Percentiles rank a stretch among this genome's conserved stretches.
Evolutionary conservation across 2,888 invertebrate genomes (phyloP).

Genomic region (Tetheella fluctuosa): DNA sequence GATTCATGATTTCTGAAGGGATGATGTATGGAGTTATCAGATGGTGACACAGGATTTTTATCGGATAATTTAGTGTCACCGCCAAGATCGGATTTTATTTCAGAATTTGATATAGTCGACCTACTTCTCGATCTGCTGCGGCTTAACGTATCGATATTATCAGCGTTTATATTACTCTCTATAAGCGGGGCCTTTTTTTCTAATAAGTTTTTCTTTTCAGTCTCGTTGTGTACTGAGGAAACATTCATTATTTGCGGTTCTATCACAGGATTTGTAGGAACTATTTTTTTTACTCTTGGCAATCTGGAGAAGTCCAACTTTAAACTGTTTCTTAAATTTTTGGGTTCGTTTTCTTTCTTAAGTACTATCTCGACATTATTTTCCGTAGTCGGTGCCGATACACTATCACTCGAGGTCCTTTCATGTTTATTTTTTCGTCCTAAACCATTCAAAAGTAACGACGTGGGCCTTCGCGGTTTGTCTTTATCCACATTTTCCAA

Average conservation of each 20-base stretch:
- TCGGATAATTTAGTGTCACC: slow-evolving; percentile 56
- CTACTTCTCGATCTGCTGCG: slow-evolving; percentile 74
- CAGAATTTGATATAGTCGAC: slow-evolving; percentile 75
- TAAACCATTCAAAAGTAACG: slow-evolving; percentile 81
- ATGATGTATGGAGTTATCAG: slow-evolving; percentile 55
- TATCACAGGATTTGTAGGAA: slow-evolving; percentile 84
- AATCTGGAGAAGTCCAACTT: slow-evolving; percentile 86
- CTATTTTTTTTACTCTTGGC: slow-evolving; percentile 84
- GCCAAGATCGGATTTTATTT: slow-evolving; percentile 75
- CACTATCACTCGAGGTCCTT: slow-evolving; percentile 75
- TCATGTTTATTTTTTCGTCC: slow-evolving; percentile 79
- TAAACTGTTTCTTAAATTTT: slow-evolving; percentile 77
- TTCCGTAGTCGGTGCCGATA: slow-evolving; percentile 47
- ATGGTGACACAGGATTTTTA: slow-evolving; percentile 52
- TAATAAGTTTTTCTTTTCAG: slow-evolving; percentile 58
- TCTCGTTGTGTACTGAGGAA: slow-evolving; percentile 63
- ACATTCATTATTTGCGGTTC: slow-evolving; percentile 75
- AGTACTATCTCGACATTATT: slow-evolving; percentile 52
- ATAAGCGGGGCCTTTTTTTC: slow-evolving; percentile 58
- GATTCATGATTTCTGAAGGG: slow-evolving; percentile 75
- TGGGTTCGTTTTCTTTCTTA: slow-evolving; percentile 66
- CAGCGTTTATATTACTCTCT: slow-evolving; percentile 49
- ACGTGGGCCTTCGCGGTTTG: slow-evolving; percentile 82
- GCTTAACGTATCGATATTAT: slow-evolving; percentile 49
- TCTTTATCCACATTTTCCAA: slow-evolving; percentile 57